A percentile compares a stretch with the other conserved stretches of the same genome.
Evolutionary conservation across 23 tunicate genomes (phyloP).

Genomic region (Botrylloides violaceus): DNA sequence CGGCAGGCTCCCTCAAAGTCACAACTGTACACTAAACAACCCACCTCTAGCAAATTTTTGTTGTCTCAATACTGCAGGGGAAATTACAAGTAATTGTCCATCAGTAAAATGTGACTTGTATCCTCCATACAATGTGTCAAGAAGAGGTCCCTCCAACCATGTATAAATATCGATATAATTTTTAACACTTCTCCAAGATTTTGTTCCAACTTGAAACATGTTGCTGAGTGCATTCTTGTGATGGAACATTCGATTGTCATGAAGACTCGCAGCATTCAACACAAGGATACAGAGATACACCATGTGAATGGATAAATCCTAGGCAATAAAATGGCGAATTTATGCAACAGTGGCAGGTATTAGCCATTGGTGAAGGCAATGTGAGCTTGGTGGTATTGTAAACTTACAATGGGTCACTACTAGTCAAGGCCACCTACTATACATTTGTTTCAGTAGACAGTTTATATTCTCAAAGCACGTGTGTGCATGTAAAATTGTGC

Average conservation of each 20-base stretch:
- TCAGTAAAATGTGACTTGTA: constrained; percentile 25
- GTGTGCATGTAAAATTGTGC: no score
- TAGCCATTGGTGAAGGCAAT: no score
- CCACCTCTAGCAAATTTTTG: constrained; percentile 22
- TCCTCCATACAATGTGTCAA: constrained; percentile 19
- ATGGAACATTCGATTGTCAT: constrained; percentile 16
- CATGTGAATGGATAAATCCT: constrained; percentile 43
- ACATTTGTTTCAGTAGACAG: no score
- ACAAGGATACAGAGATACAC: constrained; percentile 34
- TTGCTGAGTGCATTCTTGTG: constrained; percentile 21
- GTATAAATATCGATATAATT: neutral
- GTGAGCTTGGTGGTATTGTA: no score
- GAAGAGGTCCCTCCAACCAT: constrained; percentile 9
- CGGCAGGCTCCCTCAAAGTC: no score
- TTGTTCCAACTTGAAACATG: constrained; percentile 13
- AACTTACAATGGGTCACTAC: no score
- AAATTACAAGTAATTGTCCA: constrained; percentile 23
- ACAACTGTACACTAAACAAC: no score
- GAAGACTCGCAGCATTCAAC: constrained; percentile 20
- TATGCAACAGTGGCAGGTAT: no score
- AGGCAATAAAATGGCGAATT: neutral
- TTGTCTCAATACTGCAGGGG: constrained; percentile 37
- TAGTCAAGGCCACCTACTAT: no score
- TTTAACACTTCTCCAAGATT: neutral
- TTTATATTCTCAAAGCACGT: no score